Conservation (phyloP, 2,113 vertebrate genomes). For the Canis aureus region DNA sequence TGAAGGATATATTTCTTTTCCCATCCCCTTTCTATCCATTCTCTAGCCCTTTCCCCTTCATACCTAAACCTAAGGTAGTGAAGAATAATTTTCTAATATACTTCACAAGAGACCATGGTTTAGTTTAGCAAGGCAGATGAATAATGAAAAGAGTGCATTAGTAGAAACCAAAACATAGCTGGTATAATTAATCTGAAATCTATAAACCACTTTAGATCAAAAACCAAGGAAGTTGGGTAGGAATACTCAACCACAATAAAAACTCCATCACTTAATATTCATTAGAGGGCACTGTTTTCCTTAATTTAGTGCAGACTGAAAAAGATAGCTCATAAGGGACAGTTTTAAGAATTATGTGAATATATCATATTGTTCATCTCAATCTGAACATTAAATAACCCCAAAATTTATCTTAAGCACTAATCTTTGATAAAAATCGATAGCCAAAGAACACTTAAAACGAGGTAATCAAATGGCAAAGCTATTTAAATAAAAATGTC, state of each 20-base stretch:
- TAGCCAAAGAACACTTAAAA: constrained; percentile 24
- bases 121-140: constrained; percentile 56
- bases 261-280: constrained; percentile 62
- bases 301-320: constrained; percentile 52
- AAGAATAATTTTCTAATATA: constrained; percentile 55
- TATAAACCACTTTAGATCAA: constrained; percentile 62
- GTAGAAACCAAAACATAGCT: constrained; percentile 48
- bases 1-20: constrained; percentile 33
- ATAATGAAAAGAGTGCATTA: constrained; percentile 49
- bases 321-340: not conserved
- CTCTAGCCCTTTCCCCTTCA: not conserved
- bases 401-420: not conserved
- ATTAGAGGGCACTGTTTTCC: constrained; percentile 85
- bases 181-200: constrained; percentile 56
- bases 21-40: not conserved
- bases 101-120: constrained; percentile 52
- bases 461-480: constrained; percentile 36
- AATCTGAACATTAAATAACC: not conserved
- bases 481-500: constrained; percentile 11
- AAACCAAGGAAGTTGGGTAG: constrained; percentile 7
- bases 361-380: constrained; percentile 15
- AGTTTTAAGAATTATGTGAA: not conserved
- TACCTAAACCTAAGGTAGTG: not conserved
- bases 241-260: not conserved
- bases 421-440: constrained; percentile 3